Base-by-base conservation (phyloP, 2,797 vertebrate species). In the Chiloscyllium punctatum region DNA sequence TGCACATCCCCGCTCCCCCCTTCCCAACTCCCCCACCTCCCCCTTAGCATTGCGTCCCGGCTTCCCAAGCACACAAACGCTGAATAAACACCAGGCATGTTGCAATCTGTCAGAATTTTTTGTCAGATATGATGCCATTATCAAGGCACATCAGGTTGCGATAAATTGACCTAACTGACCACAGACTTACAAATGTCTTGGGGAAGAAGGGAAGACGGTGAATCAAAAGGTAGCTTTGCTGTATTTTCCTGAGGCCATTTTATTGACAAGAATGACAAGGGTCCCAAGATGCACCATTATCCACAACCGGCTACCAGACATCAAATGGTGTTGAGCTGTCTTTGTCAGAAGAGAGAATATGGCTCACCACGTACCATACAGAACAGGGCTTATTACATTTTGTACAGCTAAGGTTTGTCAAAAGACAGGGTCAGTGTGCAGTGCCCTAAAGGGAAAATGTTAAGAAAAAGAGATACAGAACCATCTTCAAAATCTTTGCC, bases 231-330 rank as follows among this genome's bases (percentile, higher is more conserved):
- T 98, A 98, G 97, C 98, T 97, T 97, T 97, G 97, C 97, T 97
- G 96, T 96, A 95, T 91, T 96, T 97, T 97, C 98, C 98, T 98
- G 97, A 97, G 97, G 98, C 98, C 97, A 95, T 98, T 98, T 98
- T 98, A 99, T 99, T 99, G 99, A 99, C 98, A 98, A 97, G 98
- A 98, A 99, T 99, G 99, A 99, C 99, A 99, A 99, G 97, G 97
- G 98, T 99, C 99, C 99, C 99, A 98, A 97, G 99, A 98, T 98
- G 98, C 98, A 98, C 99, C 98, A 99, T 99, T 99, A 99, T 99
- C 99, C 98, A 98, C 98, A 98, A 98, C 99, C 98, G 98, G 98
- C 98, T 97, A 98, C 98, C 98, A 97, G 97, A 98, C 98, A 98
- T 99, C 98, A 99, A 99, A 99, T 98, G 98, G 98, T 98, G 97